Conservation (phyloP, 1,140 invertebrate genomes). For the Zaprionus kolodkinae region DNA sequence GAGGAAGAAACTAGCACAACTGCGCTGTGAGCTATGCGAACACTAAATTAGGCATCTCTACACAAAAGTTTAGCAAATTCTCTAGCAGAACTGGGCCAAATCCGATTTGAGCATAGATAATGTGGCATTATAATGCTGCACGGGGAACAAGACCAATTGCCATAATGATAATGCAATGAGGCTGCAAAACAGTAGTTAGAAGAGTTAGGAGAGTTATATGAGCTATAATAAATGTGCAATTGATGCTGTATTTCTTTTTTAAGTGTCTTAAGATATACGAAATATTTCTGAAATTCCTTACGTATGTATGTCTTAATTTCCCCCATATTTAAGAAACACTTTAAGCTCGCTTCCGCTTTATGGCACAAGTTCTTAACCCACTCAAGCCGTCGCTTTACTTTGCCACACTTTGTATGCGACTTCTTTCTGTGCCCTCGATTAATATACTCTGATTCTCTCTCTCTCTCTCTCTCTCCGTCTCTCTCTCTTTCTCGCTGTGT, state of each 20-base stretch:
- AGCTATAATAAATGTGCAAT: not conserved
- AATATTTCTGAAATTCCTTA: not conserved
- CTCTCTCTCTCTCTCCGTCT: not conserved
- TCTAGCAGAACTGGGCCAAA: not conserved
- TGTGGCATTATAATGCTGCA: not conserved
- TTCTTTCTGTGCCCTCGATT: slow-evolving; percentile 48
- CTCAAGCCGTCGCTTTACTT: slow-evolving; percentile 18
- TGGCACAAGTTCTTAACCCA: not conserved
- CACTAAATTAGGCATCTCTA: slow-evolving; percentile 15
- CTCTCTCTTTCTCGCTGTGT: not conserved
- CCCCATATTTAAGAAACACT: not conserved
- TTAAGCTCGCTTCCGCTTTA: not conserved
- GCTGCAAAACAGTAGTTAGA: not conserved
- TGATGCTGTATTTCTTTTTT: not conserved
- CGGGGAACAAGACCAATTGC: not conserved
- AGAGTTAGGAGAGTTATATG: not conserved
- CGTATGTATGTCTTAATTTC: not conserved
- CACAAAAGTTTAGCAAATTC: not conserved
- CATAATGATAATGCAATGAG: not conserved
- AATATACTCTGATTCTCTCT: slow-evolving; percentile 47
- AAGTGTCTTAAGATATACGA: not conserved
- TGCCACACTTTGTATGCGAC: slow-evolving; percentile 49
- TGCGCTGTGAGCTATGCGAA: not conserved
- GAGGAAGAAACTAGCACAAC: slow-evolving; percentile 5
- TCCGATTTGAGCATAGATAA: slow-evolving; percentile 19